Evolutionary conservation across 2,888 invertebrate genomes (phyloP).

Genomic region (Pterostichus madidus): DNA sequence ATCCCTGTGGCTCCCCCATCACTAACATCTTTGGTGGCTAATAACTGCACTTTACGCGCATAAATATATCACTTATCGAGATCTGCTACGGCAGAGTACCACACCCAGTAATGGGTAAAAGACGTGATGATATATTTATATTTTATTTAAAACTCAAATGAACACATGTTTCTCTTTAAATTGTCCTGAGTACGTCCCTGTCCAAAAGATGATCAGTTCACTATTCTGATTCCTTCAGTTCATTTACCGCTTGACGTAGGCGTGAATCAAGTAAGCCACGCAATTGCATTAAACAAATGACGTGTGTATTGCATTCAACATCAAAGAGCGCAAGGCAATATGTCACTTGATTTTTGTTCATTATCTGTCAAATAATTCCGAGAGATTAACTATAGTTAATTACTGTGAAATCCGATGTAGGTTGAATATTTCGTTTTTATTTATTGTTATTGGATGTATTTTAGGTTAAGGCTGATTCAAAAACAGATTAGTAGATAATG

Average conservation of each 20-base stretch:
- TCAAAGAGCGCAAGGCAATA: conserved; percentile 10
- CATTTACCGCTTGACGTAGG: neutral
- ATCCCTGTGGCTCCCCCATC: too few relatives aligned
- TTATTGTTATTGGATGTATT: conserved; percentile 57
- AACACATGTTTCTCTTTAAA: too few relatives aligned
- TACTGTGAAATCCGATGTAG: conserved; percentile 26
- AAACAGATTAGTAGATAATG: conserved; percentile 41
- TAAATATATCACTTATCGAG: too few relatives aligned
- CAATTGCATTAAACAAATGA: conserved; percentile 50
- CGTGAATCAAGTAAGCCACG: conserved; percentile 26
- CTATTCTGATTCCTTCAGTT: neutral
- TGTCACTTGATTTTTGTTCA: conserved; percentile 30
- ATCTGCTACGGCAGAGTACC: too few relatives aligned
- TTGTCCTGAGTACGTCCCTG: neutral
- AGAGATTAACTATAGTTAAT: conserved; percentile 9
- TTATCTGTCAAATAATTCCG: conserved; percentile 13
- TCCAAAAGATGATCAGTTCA: neutral
- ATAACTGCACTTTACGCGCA: too few relatives aligned
- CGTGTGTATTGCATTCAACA: neutral
- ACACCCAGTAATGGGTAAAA: too few relatives aligned
- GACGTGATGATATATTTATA: too few relatives aligned
- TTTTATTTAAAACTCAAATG: too few relatives aligned
- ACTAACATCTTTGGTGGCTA: too few relatives aligned
- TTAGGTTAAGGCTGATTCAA: conserved; percentile 56
- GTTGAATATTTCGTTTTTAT: conserved; percentile 41